phyloP scores from a whole-genome alignment of 2,888 invertebrate species.

The Teleiodes luculella region DNA sequence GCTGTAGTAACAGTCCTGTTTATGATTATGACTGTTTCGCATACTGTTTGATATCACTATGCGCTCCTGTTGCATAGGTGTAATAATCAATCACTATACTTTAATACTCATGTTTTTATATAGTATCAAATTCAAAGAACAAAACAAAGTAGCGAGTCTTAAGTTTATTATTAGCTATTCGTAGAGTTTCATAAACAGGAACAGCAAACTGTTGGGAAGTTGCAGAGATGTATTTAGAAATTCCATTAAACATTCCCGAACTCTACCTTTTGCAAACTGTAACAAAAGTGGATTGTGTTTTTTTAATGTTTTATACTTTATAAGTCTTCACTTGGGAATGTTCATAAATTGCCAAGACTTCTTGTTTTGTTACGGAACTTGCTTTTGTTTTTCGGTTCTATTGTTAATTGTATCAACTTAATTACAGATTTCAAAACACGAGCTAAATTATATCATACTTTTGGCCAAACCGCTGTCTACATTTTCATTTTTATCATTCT shows the following conservation, averaged over 20 bases:
- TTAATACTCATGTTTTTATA: no score
- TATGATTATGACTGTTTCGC: no score
- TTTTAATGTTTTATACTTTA: constrained; percentile 30
- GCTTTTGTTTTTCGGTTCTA: constrained; percentile 29
- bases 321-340: constrained; percentile 24
- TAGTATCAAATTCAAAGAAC: no score
- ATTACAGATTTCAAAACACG: neutral
- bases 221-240: constrained; percentile 14
- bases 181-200: constrained; percentile 13
- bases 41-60: no score
- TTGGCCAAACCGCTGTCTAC: no score
- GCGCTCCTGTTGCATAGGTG: no score
- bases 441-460: no score
- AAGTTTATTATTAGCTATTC: constrained; percentile 7
- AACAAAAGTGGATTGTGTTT: constrained; percentile 25
- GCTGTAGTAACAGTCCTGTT: constrained; percentile 31
- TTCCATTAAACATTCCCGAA: constrained; percentile 21
- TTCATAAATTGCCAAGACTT: constrained; percentile 22
- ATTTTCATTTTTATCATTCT: no score
- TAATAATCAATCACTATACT: no score
- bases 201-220: constrained; percentile 11
- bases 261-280: constrained; percentile 23
- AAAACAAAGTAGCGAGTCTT: neutral
- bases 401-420: constrained; percentile 10
- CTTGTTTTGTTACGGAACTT: constrained; percentile 32